A percentile compares a stretch with the other conserved stretches of the same genome.
phyloP scores from a whole-genome alignment of 2,113 vertebrate species.

The Ptilonorhynchus violaceus region DNA sequence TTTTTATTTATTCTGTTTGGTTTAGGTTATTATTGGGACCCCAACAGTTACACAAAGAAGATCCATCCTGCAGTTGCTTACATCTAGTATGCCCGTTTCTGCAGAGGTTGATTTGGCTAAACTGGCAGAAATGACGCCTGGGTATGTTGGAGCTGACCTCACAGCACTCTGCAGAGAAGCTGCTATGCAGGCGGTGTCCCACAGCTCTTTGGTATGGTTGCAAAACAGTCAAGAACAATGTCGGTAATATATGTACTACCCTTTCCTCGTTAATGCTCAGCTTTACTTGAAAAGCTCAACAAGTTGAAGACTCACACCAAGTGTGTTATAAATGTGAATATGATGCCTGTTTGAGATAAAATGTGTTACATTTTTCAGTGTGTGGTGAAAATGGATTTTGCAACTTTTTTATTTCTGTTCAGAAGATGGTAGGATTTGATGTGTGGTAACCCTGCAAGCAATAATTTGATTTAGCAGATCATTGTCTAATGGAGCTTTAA shows the following conservation, averaged over 20 bases:
- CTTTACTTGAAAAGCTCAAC: background rate
- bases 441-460: background rate
- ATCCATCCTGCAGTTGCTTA: slow-evolving; percentile 82
- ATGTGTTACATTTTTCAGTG: background rate
- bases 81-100: slow-evolving; percentile 79
- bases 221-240: background rate
- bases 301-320: background rate
- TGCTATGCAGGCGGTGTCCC: slow-evolving; percentile 82
- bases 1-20: background rate
- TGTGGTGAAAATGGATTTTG: background rate
- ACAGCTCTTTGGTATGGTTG: slow-evolving; percentile 74
- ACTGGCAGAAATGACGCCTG: slow-evolving; percentile 86
- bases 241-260: background rate
- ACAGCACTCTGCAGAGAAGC: slow-evolving; percentile 91
- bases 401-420: background rate
- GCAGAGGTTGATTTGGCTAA: slow-evolving; percentile 67
- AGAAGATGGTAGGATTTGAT: background rate
- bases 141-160: slow-evolving; percentile 93
- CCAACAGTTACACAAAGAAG: slow-evolving; percentile 85
- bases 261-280: background rate
- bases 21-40: slow-evolving; percentile 86
- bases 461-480: background rate
- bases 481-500: background rate
- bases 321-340: background rate
- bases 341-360: background rate